Evolutionary conservation across 2,888 invertebrate species (phyloP), one percentile per base, ranked within the genome.

Genomic region (Epiblema foenella): DNA sequence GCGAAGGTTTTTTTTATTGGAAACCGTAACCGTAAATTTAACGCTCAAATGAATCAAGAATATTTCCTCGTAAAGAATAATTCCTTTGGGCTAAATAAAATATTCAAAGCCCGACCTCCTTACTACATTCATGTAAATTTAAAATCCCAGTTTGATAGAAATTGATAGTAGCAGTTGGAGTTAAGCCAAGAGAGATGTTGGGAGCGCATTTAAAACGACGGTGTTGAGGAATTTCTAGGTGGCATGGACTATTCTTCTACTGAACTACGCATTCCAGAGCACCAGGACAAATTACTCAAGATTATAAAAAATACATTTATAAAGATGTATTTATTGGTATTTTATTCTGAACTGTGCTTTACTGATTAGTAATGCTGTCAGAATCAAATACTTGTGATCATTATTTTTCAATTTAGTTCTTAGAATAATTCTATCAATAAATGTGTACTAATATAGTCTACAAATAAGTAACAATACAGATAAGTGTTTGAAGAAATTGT

Each of bases 161-260:
- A 89, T 87, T 88, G 85, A 88, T 89, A 87, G 87, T 76, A 79
- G 76, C 76, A 64, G 72, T 83, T 91, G 92, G 92, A 89, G 69
- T 29, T 0, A 54, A 66, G 90, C 92, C 92, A 92, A 80, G 17
- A 68, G 75, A 72, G 85, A 77, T 88, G 84, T 89, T 88, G 85
- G 84, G 79, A 81, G 79, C 85, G 82, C 83, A 86, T 90, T 91
- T 90, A 90, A 88, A 90, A 88, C 89, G 84, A 87, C 84, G 85
- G 81, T 84, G 80, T 82, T 76, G 74, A 78, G 83, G 84, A 85
- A 85, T 85, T 85, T 82, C 80, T 76, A 78, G 77, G 79, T 76
- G 77, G 59, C 42, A 29, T 18, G 58, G 46, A 54, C 70, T 64
- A 71, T 71, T 67, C 71, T 71, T 67, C 39, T 18, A 20, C 65